phyloP scores from a whole-genome alignment of 2,797 vertebrate genomes.

The Uromys caudimaculatus region DNA sequence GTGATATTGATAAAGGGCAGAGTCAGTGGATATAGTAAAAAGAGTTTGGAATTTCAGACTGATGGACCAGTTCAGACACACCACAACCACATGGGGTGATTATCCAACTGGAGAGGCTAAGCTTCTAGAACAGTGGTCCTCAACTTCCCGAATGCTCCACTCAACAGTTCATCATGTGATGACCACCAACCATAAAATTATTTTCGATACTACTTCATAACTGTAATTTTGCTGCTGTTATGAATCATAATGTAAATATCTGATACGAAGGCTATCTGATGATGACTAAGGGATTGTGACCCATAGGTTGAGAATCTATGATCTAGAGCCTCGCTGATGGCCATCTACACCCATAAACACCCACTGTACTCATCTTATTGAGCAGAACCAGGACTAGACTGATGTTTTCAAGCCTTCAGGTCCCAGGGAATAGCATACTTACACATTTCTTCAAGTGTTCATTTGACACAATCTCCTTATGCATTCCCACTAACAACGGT shows the following conservation, averaged over 20 bases:
- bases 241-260: background rate
- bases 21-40: background rate
- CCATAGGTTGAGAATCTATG: background rate
- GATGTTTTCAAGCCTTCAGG: background rate
- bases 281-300: background rate
- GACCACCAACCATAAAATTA: background rate
- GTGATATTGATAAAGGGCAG: background rate
- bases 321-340: background rate
- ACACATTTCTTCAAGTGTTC: background rate
- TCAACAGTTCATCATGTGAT: background rate
- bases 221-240: background rate
- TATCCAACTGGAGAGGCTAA: background rate
- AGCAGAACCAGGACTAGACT: background rate
- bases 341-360: background rate
- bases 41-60: background rate
- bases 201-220: background rate
- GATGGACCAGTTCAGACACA: background rate
- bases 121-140: background rate
- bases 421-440: background rate
- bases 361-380: background rate
- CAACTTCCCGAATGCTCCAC: too few relatives aligned
- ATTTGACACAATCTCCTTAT: background rate
- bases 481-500: background rate
- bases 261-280: background rate
- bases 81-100: background rate